Conservation (phyloP, 2,113 vertebrate genomes). For the Dolichotis patagonum region DNA sequence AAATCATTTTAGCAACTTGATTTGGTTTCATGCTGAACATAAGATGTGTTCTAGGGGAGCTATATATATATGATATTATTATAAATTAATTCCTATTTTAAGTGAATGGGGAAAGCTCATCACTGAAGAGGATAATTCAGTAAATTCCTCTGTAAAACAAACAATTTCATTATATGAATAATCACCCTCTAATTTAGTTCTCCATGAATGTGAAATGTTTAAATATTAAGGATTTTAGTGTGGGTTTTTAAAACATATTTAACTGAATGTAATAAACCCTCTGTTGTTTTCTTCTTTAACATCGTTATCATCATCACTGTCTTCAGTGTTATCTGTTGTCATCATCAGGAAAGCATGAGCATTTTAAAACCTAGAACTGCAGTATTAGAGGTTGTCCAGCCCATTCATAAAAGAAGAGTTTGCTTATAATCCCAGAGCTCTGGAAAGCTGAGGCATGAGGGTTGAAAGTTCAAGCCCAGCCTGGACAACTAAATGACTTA, state of each 20-base stretch:
- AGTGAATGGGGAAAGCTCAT: constrained; percentile 55
- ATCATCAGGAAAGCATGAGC: not conserved
- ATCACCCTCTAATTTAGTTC: constrained; percentile 59
- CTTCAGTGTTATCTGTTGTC: not conserved
- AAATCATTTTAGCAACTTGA: constrained; percentile 70
- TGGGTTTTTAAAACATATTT: constrained; percentile 33
- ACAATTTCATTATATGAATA: constrained; percentile 67
- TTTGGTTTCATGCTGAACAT: constrained; percentile 59
- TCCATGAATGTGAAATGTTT: constrained; percentile 45
- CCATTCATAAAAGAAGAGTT: not conserved
- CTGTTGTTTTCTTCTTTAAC: not conserved
- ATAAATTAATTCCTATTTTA: constrained; percentile 76
- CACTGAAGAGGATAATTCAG: constrained; percentile 58
- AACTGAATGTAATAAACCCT: not conserved
- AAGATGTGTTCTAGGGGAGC: constrained; percentile 57
- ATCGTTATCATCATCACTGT: not conserved
- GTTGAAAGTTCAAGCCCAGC: not conserved
- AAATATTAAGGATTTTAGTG: constrained; percentile 24
- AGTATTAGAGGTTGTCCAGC: not conserved
- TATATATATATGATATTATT: constrained; percentile 62
- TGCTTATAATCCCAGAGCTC: not conserved
- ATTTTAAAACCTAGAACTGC: not conserved
- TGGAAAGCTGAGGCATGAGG: not conserved
- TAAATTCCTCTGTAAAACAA: constrained; percentile 64
- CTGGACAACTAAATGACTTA: not conserved